These are phyloP conservation scores for Dyspetes luteomarginatus DNA, from an alignment of 2,888 invertebrate species.

Conservation along the genomic window DNA sequence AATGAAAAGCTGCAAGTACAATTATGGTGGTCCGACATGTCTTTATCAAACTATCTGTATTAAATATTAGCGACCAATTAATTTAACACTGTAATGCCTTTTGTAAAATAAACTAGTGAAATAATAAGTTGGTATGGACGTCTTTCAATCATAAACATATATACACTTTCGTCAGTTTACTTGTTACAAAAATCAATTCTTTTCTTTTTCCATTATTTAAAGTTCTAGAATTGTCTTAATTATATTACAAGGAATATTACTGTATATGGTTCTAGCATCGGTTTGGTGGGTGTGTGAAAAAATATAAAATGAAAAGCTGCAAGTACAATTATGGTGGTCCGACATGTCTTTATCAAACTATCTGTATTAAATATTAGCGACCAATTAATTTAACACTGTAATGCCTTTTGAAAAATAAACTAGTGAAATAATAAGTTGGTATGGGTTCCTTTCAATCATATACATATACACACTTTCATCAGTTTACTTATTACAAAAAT, in stretches of 20 bases:
- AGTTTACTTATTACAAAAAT: no score
- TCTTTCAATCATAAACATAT: no score
- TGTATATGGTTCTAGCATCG: neutral
- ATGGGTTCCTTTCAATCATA: no score
- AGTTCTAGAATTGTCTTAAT: neutral
- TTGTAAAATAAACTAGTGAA: no score
- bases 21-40: neutral
- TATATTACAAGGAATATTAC: neutral
- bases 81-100: neutral
- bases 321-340: neutral
- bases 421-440: no score
- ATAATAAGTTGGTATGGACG: no score
- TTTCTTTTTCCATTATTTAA: no score
- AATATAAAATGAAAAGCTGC: conserved; percentile 9
- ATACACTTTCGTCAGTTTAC: no score
- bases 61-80: neutral
- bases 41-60: neutral
- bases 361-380: neutral
- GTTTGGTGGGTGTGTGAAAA: neutral
- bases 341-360: neutral
- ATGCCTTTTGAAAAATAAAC: no score
- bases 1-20: conserved; percentile 11
- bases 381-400: neutral
- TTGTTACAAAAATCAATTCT: no score
- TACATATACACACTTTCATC: no score